Evolutionary conservation across 2,888 invertebrate species (phyloP).

Genomic region (Thecophora atra): DNA sequence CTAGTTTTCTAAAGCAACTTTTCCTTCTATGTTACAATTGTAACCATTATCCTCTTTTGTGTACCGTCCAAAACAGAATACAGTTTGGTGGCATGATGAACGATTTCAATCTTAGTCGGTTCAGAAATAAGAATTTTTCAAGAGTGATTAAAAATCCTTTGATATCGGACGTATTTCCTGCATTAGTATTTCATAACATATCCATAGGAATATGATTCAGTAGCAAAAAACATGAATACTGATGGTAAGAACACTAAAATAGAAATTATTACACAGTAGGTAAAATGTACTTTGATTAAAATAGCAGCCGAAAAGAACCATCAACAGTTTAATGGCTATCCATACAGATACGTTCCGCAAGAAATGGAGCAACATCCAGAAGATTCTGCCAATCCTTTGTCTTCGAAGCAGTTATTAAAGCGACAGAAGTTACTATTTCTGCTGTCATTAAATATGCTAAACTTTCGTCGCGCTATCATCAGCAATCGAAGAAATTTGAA

Average conservation of each 20-base stretch:
- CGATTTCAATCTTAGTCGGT: too few relatives aligned
- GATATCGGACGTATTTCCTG: too few relatives aligned
- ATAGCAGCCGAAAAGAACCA: neutral
- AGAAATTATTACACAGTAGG: neutral
- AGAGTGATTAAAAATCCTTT: too few relatives aligned
- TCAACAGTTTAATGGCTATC: too few relatives aligned
- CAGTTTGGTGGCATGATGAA: too few relatives aligned
- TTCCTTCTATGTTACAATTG: too few relatives aligned
- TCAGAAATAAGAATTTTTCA: too few relatives aligned
- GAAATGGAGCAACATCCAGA: neutral
- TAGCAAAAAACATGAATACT: slow-evolving; percentile 13
- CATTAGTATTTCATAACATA: too few relatives aligned
- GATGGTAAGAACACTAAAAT: neutral
- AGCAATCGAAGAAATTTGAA: slow-evolving; percentile 55
- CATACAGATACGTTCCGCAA: too few relatives aligned
- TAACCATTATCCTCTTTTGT: too few relatives aligned
- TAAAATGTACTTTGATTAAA: neutral
- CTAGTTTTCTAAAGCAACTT: too few relatives aligned
- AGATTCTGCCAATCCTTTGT: neutral
- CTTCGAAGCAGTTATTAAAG: neutral
- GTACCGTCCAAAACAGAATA: too few relatives aligned
- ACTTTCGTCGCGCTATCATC: slow-evolving; percentile 56
- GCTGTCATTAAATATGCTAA: slow-evolving; percentile 53
- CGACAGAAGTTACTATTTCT: slow-evolving; percentile 43
- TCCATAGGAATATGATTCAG: neutral